Percentiles rank a stretch among this genome's conserved stretches.
Conservation (phyloP, 2,888 invertebrate genomes). For the Sclerodermus sp. region DNA sequence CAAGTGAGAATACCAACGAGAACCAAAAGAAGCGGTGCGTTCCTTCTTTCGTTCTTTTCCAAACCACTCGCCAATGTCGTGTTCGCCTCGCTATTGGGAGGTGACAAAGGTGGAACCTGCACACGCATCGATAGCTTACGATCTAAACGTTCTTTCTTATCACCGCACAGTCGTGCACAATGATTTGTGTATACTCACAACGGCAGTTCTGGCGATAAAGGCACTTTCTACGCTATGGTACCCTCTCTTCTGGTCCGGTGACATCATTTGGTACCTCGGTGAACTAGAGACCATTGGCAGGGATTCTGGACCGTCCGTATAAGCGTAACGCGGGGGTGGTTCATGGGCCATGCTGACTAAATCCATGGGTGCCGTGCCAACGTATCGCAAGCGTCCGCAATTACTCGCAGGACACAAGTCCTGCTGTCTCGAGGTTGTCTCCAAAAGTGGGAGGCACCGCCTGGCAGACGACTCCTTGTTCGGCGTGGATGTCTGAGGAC, state of each 20-base stretch:
- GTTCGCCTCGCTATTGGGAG: slow-evolving; percentile 51
- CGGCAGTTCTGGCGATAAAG: slow-evolving; percentile 55
- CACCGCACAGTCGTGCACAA: too few relatives aligned
- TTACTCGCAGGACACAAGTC: slow-evolving; percentile 44
- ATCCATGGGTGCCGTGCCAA: slow-evolving; percentile 40
- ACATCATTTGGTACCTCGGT: slow-evolving; percentile 46
- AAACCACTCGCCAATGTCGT: slow-evolving; percentile 51
- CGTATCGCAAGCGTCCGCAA: slow-evolving; percentile 46
- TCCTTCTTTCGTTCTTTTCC: slow-evolving; percentile 50
- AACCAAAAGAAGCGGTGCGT: slow-evolving; percentile 47
- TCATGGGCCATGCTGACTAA: slow-evolving; percentile 33
- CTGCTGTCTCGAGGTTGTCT: slow-evolving; percentile 36
- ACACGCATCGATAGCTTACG: too few relatives aligned
- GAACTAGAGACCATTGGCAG: slow-evolving; percentile 48
- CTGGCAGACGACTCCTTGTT: slow-evolving; percentile 52
- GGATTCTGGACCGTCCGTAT: slow-evolving; percentile 42
- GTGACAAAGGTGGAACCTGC: slow-evolving; percentile 54
- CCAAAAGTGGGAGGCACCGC: slow-evolving; percentile 49
- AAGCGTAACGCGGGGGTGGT: slow-evolving; percentile 43
- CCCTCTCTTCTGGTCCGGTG: slow-evolving; percentile 34
- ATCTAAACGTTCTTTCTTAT: too few relatives aligned
- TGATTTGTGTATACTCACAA: slow-evolving; percentile 50
- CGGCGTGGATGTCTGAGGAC: slow-evolving; percentile 52
- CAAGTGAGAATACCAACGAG: slow-evolving; percentile 53
- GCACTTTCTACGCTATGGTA: slow-evolving; percentile 52